A percentile compares a stretch with the other conserved stretches of the same genome.
Evolutionary conservation across 2,113 vertebrate genomes (phyloP).

Genomic region (Carassius gibelio): DNA sequence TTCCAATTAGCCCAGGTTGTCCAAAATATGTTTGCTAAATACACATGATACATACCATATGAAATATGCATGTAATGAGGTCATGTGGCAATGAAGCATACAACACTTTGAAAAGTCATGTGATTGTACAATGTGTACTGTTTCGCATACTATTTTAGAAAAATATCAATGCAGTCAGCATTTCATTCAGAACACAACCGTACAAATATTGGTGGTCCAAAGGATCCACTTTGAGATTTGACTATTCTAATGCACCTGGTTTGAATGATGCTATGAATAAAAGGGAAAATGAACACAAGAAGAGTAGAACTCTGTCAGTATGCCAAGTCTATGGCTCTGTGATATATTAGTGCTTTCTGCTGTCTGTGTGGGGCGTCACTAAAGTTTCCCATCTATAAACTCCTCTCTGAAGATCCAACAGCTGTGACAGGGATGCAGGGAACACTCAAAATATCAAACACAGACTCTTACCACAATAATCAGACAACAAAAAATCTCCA

Average conservation of each 20-base stretch:
- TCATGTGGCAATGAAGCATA: not conserved
- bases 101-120: not conserved
- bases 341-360: conserved; percentile 44
- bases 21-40: no score
- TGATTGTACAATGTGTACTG: not conserved
- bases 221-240: not conserved
- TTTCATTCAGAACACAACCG: not conserved
- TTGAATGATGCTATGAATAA: not conserved
- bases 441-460: not conserved
- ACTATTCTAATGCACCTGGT: not conserved
- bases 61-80: not conserved
- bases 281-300: not conserved
- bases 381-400: conserved; percentile 34
- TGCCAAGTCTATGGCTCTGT: conserved; percentile 52
- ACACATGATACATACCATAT: no score
- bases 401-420: conserved; percentile 43
- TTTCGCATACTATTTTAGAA: not conserved
- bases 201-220: not conserved
- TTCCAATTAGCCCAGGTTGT: no score
- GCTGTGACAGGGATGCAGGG: not conserved
- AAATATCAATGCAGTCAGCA: not conserved
- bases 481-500: not conserved
- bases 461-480: conserved; percentile 17
- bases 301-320: conserved; percentile 12
- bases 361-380: conserved; percentile 46